Conservation (phyloP, 2,888 invertebrate species). For the Protonemura montana region DNA sequence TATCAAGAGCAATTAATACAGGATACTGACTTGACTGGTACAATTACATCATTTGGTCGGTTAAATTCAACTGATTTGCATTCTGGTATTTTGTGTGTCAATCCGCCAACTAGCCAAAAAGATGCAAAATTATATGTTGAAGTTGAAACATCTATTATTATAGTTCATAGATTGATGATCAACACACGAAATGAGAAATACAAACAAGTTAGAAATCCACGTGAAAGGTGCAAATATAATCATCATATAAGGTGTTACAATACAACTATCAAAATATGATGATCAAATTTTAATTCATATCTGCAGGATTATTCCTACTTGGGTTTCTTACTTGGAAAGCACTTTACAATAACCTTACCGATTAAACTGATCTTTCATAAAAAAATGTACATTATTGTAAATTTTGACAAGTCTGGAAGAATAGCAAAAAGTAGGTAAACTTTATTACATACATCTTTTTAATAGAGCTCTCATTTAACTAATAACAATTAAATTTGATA, state of each 20-base stretch:
- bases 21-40: not conserved
- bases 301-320: not conserved
- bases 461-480: constrained; percentile 39
- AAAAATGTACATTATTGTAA: constrained; percentile 2
- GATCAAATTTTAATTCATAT: not conserved
- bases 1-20: not conserved
- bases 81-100: constrained; percentile 18
- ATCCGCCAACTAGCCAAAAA: not conserved
- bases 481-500: constrained; percentile 43
- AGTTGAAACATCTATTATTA: not conserved
- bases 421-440: constrained; percentile 30
- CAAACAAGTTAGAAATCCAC: not conserved
- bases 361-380: not conserved
- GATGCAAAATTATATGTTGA: not conserved
- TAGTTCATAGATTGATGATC: not conserved
- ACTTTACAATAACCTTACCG: not conserved
- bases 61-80: constrained; percentile 8
- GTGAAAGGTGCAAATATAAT: not conserved
- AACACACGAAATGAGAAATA: not conserved
- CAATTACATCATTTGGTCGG: not conserved
- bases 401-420: constrained; percentile 34
- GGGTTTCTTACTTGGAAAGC: not conserved
- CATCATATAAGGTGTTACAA: constrained; percentile 12
- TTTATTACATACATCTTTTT: constrained; percentile 36
- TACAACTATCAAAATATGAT: constrained; percentile 7